Conservation (phyloP, 2,113 vertebrate species). For the Scopus umbretta region DNA sequence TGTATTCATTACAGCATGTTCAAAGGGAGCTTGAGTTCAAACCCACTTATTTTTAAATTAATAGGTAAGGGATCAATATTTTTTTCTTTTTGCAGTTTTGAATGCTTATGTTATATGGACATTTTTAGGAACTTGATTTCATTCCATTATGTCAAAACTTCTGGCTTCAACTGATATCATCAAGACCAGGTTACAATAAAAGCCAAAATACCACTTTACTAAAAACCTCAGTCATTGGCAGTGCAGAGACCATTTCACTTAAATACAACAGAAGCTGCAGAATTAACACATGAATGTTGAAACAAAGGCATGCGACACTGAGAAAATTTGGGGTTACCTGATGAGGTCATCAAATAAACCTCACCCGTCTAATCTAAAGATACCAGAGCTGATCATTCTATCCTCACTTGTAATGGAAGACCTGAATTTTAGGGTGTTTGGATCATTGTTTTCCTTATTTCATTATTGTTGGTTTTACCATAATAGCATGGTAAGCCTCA, state of each 20-base stretch:
- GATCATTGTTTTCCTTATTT: neutral
- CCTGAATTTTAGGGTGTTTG: neutral
- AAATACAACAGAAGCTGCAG: neutral
- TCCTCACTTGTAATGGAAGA: neutral
- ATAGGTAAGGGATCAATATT: constrained; percentile 1
- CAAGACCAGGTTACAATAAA: neutral
- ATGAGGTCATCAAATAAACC: neutral
- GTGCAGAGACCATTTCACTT: neutral
- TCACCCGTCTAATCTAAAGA: neutral
- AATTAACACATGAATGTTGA: neutral
- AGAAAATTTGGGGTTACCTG: neutral
- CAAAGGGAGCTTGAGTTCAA: constrained; percentile 25
- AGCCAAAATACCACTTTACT: neutral
- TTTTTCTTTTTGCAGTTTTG: neutral
- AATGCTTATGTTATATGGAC: neutral
- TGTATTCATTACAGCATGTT: neutral
- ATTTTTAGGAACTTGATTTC: neutral
- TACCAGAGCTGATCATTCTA: neutral
- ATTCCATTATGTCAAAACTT: neutral
- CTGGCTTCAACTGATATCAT: neutral
- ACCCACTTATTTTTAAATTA: constrained; percentile 27
- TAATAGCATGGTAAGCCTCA: neutral
- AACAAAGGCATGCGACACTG: neutral
- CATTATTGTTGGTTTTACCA: neutral
- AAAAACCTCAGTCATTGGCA: neutral